Evolutionary conservation across 2,888 invertebrate genomes (phyloP).

Genomic region (Sepioteuthis lessoniana): DNA sequence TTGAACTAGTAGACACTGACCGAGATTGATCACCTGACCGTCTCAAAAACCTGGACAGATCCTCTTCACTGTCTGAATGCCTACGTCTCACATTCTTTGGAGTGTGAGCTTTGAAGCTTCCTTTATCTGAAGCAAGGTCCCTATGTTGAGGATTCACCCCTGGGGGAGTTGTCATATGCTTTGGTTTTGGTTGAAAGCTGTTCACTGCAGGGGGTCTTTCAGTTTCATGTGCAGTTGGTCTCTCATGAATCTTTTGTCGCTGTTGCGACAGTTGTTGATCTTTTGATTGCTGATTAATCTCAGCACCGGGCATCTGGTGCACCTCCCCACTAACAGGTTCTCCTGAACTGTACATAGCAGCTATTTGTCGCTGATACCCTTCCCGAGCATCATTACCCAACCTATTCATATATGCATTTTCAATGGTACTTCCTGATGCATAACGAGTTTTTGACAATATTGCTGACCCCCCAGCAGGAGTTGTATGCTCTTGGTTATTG

Average conservation of each 20-base stretch:
- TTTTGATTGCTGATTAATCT: neutral
- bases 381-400: constrained; percentile 49
- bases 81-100: constrained; percentile 69
- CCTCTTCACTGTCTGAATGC: constrained; percentile 72
- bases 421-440: constrained; percentile 73
- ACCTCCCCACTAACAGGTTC: neutral
- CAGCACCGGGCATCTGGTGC: neutral
- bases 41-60: constrained; percentile 58
- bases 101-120: constrained; percentile 70
- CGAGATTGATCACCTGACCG: neutral
- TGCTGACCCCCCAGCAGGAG: neutral
- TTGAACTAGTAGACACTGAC: constrained; percentile 45
- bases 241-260: neutral
- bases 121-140: constrained; percentile 69
- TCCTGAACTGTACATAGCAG: neutral
- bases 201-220: neutral
- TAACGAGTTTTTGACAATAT: constrained; percentile 56
- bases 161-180: neutral
- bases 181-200: neutral
- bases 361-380: neutral
- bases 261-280: neutral
- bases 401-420: constrained; percentile 73
- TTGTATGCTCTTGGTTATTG: neutral
- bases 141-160: constrained; percentile 62
- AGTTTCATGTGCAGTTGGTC: neutral